A percentile compares a stretch with the other conserved stretches of the same genome.
These are phyloP conservation scores for Smittia aterrima DNA, from an alignment of 2,888 invertebrate genomes.

Conservation along the genomic window DNA sequence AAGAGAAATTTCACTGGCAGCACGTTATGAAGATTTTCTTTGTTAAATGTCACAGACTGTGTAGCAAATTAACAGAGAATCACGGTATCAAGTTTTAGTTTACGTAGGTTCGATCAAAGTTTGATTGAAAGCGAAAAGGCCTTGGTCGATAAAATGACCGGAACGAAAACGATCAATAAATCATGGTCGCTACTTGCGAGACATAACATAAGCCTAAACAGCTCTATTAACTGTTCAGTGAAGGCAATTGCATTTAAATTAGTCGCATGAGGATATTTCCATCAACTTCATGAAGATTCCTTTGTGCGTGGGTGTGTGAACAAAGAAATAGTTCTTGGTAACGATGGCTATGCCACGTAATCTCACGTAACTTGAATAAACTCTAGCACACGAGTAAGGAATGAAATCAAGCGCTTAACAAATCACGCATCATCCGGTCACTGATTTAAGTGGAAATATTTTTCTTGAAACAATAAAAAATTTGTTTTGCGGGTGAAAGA, in stretches of 20 bases:
- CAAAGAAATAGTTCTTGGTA: neutral
- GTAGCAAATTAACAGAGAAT: neutral
- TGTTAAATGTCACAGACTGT: neutral
- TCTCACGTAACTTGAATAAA: neutral
- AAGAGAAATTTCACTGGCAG: neutral
- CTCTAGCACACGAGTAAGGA: neutral
- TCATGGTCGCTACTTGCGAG: neutral
- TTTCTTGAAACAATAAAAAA: neutral
- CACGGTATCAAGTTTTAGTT: neutral
- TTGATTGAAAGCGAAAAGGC: neutral
- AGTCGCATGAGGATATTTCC: neutral
- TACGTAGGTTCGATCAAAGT: neutral
- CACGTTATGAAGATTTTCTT: neutral
- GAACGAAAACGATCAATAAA: neutral
- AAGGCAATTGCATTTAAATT: neutral
- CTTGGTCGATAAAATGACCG: slow-evolving; percentile 8
- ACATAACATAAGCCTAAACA: neutral
- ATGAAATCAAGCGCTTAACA: neutral
- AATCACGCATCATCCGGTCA: slow-evolving; percentile 10
- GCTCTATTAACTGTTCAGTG: neutral
- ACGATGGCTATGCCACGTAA: neutral
- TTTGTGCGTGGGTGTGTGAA: slow-evolving; percentile 12
- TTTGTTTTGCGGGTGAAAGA: neutral
- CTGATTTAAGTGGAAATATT: neutral
- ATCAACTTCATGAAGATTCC: too few species aligned